Base-by-base conservation (phyloP, 1,140 invertebrate species). In the Halyomorpha halys region DNA sequence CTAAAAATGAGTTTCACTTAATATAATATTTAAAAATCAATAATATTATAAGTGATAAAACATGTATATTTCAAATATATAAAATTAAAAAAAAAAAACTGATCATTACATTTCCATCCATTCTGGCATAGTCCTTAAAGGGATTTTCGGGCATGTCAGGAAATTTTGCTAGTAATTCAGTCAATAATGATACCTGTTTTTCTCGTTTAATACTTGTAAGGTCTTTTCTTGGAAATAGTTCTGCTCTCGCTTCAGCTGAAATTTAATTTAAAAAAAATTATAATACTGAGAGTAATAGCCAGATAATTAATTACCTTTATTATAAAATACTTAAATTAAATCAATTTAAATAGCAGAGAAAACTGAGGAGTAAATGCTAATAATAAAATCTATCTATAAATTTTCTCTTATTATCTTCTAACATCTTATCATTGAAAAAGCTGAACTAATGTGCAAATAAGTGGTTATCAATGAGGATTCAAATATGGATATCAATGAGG, bases 51-150 rank as follows among this genome's bases (percentile, higher is more conserved):
- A 47, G 45, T 47, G n/a, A 49, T 18, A 18, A 49, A 1, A 49
- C n/a, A 11, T 49, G n/a, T 5, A n/a, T 13, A 49, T n/a, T 49
- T 19, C 1, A 49, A 49, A 49, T 11, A 49, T 49, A n/a, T 47
- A 47, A 30, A 23, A 21, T 16, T 62, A 13, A 5, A 59, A 8
- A 15, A 45, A 65, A 53, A n/a, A 44, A 51, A 39, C 65, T 18
- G 27, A 60, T 13, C 61, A 75, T 72, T 75, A 81, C 87, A 71
- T 82, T 87, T 65, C 92, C 93, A 81, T 98, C 93, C 76, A 90
- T 96, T 74, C 86, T 90, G 15, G 90, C 87, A 80, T 87, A 97
- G 72, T 92, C 86, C 59, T 87, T 81, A 75, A 91, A 96, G 23
- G 90, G 88, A 78, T 93, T 93, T 69, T 85, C 80, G 23, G 87